A percentile compares a stretch with the other conserved stretches of the same genome.
These are phyloP conservation scores for Genyomyrus donnyi DNA, from an alignment of 2,113 vertebrate species.

Conservation along the genomic window DNA sequence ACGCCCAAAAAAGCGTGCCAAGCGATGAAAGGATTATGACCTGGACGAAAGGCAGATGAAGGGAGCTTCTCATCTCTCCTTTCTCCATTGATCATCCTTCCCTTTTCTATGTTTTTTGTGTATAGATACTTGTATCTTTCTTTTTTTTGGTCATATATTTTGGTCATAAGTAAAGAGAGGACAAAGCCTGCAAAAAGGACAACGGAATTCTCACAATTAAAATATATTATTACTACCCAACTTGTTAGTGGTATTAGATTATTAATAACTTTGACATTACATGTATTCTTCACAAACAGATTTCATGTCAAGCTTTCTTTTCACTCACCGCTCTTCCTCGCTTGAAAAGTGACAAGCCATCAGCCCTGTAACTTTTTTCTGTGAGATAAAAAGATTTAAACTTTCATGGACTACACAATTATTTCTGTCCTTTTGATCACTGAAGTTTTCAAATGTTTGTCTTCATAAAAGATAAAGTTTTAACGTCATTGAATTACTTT, in stretches of 20 bases:
- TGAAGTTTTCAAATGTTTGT: not conserved
- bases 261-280: not conserved
- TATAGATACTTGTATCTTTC: constrained; percentile 14
- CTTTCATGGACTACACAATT: not conserved
- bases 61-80: constrained; percentile 22
- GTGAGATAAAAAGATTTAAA: constrained; percentile 4
- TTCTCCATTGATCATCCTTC: constrained; percentile 31
- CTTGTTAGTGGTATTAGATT: not conserved
- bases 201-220: not conserved
- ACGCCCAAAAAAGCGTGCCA: constrained; percentile 37
- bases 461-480: not conserved
- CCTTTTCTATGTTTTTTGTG: constrained; percentile 23
- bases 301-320: not conserved
- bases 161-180: not conserved
- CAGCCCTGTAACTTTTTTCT: not conserved
- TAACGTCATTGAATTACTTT: not conserved
- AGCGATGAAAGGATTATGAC: constrained; percentile 33
- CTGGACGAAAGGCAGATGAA: constrained; percentile 39
- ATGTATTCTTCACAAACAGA: not conserved
- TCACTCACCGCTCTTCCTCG: not conserved
- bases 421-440: not conserved
- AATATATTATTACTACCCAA: not conserved
- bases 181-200: not conserved
- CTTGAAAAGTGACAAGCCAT: not conserved
- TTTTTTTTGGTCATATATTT: not conserved